Base-by-base conservation (phyloP, 1,140 invertebrate species). In the Dendroctonus valens region DNA sequence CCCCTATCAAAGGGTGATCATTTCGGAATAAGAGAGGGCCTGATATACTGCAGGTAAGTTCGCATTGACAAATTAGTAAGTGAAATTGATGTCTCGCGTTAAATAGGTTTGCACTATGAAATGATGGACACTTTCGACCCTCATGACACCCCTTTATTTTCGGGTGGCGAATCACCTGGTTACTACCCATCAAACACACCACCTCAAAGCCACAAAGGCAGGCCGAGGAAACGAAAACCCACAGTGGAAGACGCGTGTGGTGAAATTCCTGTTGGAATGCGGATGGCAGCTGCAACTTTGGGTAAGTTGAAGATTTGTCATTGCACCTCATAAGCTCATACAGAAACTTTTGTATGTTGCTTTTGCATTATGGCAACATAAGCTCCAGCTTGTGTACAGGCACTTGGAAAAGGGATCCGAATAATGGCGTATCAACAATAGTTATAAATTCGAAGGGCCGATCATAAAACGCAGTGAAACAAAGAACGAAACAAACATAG, bases 1-100 rank as follows among this genome's bases (percentile, higher is more conserved):
- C 83, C 86, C 37, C 79, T 91, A 42, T 87, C 89, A 65, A 91
- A 91, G 77, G 90, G 95, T 39, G 94, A 97, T 78, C 91, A 94
- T 71, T 96, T 95, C 79, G 93, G 93, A 11, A 90, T 93, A 83
- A 83, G 89, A 63, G 87, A 89, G 70, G 87, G 87, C 26, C 81
- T 90, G n/a, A 84, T 91, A 62, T 91, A 90, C 78, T 91, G 89
- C 80, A 82, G 86, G 76, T 87, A 83, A 78, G 75, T 50, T 55
- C 6, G n/a, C 0, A 14, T 37, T 57, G 7, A 46, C 14, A 59
- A 59, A 59, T 26, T 26, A 26, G 26, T 1, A 26, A 26, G 26
- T 26, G 26, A 26, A 41, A 40, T 40, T 64, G 6, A 52, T 55
- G 59, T 63, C 70, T 73, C 57, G 69, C 40, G 65, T 84, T 66